Evolutionary conservation across 2,888 invertebrate genomes (phyloP), one percentile per base, ranked within the genome.

Genomic region (Anorthoa munda): DNA sequence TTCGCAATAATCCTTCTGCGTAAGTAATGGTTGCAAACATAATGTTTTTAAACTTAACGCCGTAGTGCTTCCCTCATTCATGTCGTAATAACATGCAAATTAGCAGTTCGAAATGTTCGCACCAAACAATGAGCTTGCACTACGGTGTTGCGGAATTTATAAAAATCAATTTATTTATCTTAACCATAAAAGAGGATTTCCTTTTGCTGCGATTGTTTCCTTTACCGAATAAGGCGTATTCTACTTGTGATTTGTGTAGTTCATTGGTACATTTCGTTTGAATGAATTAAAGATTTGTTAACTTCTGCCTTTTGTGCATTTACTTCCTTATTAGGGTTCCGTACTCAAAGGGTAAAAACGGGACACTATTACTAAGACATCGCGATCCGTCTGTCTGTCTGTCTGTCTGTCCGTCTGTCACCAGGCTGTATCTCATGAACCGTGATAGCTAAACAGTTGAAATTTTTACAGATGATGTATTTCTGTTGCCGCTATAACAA

Each of bases 11-110:
- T 39, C 39, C 39, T 39, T 39, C 39, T 39, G 39, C 39, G 39
- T 9, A 39, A 39, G 39, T 39, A 39, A 1, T 39, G 9, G 9
- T 9, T 39, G 39, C 7, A 39, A 39, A 9, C 39, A 39, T 9
- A 39, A 1, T 9, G 1, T n/a, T n/a, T 18, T 39, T 21, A n/a
- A 51, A 17, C 21, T 48, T 46, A 45, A 59, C 13, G 23, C 48
- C 31, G 23, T 13, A 21, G 13, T 88, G 83, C 83, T 86, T 80
- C 85, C 84, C 72, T 82, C 83, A 83, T 84, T 89, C 88, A 85
- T 88, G 85, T 85, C 78, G 79, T 90, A 90, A 91, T 90, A 86
- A 86, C 83, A 91, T 92, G 92, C 87, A 92, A 92, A 92, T 92
- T 88, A 87, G n/a, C 87, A 83, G 77, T 88, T 84, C 69, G 66